phyloP scores from a whole-genome alignment of 2,113 vertebrate genomes.

The Triplophysa siluroides region DNA sequence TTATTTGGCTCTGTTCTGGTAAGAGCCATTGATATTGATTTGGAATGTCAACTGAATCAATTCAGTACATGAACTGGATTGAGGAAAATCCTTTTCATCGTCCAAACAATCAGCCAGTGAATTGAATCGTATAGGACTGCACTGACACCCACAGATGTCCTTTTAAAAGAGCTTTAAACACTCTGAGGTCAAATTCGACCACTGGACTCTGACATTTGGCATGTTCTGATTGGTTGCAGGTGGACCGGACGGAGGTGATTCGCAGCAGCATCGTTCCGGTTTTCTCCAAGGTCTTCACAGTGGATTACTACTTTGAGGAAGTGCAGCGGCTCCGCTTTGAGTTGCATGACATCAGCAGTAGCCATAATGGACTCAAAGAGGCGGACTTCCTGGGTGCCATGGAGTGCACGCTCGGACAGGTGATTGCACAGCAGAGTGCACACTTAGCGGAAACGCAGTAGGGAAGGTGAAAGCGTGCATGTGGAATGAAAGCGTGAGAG shows the following conservation, averaged over 20 bases:
- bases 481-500: neutral
- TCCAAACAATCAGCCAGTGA: neutral
- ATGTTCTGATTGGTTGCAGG: conserved; percentile 69
- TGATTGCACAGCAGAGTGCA: conserved; percentile 59
- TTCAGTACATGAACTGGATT: neutral
- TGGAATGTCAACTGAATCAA: neutral
- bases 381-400: conserved; percentile 93
- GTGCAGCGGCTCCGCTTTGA: conserved; percentile 94
- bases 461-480: conserved; percentile 1
- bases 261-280: conserved; percentile 91
- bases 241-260: conserved; percentile 96
- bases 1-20: neutral
- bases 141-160: neutral
- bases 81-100: neutral
- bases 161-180: neutral
- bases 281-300: conserved; percentile 94
- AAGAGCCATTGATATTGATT: conserved; percentile 8
- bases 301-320: conserved; percentile 98
- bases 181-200: too few relatives aligned
- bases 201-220: neutral
- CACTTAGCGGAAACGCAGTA: conserved; percentile 19
- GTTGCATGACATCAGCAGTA: conserved; percentile 94
- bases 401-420: conserved; percentile 97
- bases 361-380: conserved; percentile 93
- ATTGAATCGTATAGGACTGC: neutral